Evolutionary conservation across 2,888 invertebrate genomes (phyloP).

Genomic region (Microplitis manilae): DNA sequence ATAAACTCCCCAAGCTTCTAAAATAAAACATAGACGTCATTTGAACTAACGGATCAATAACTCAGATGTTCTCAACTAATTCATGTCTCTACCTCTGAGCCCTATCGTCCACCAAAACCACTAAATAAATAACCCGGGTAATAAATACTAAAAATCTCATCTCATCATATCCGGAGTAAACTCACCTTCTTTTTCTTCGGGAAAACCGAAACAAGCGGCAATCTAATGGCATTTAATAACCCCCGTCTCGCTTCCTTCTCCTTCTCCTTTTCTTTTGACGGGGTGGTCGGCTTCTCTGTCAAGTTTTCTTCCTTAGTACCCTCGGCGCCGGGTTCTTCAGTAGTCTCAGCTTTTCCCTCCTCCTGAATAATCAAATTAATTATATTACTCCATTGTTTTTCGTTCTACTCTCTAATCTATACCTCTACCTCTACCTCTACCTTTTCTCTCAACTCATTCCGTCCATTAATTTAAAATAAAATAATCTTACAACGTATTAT

Average conservation of each 20-base stretch:
- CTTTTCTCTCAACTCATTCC: not conserved
- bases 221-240: conserved; percentile 76
- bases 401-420: not conserved
- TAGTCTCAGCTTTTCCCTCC: conserved; percentile 27
- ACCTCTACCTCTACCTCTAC: too few relatives aligned
- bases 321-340: conserved; percentile 52
- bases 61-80: too few relatives aligned
- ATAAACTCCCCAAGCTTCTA: too few relatives aligned
- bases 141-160: too few relatives aligned
- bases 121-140: too few relatives aligned
- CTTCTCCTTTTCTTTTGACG: conserved; percentile 58
- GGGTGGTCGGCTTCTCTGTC: conserved; percentile 61
- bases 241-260: conserved; percentile 63
- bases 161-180: conserved; percentile 49
- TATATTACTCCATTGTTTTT: not conserved
- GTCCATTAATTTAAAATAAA: not conserved
- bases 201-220: conserved; percentile 76
- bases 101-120: too few relatives aligned
- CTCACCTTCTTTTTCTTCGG: conserved; percentile 66
- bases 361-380: conserved; percentile 13
- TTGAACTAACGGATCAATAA: too few relatives aligned
- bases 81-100: too few relatives aligned
- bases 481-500: not conserved
- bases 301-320: conserved; percentile 60
- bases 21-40: too few relatives aligned